These are phyloP conservation scores for Lophius piscatorius DNA, from an alignment of 2,113 vertebrate species.

Conservation along the genomic window DNA sequence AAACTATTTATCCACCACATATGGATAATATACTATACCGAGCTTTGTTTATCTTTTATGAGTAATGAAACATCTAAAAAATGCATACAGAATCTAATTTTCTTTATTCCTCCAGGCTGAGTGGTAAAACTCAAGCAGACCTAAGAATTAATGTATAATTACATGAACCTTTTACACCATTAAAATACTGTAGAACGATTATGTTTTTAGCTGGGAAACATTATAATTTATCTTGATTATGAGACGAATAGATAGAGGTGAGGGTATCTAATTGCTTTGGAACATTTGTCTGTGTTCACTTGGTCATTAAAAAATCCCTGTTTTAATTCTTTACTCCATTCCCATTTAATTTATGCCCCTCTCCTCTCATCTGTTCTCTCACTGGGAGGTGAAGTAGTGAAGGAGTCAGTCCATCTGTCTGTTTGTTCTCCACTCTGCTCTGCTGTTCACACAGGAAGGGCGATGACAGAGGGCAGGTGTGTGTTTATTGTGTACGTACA, in stretches of 20 bases:
- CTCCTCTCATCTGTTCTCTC: conserved; percentile 74
- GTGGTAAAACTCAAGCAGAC: not conserved
- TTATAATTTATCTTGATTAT: not conserved
- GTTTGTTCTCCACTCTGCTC: conserved; percentile 57
- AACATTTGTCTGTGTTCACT: conserved; percentile 3
- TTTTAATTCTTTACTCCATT: conserved; percentile 19
- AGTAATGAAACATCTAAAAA: no score
- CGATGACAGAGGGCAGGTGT: conserved; percentile 59
- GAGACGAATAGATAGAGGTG: not conserved
- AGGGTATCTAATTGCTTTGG: not conserved
- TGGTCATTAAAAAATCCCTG: conserved; percentile 7
- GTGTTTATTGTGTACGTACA: conserved; percentile 17
- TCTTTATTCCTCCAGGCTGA: no score
- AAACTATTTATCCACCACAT: not conserved
- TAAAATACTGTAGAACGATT: conserved; percentile 9
- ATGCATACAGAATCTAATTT: no score
- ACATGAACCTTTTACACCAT: no score
- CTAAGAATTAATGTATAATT: no score
- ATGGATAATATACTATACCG: not conserved
- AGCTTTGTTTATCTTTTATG: not conserved
- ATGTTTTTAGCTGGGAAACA: not conserved
- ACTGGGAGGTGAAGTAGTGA: conserved; percentile 68
- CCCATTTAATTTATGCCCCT: not conserved
- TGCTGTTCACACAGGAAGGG: conserved; percentile 76
- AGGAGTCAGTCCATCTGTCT: conserved; percentile 77